Evolutionary conservation across 2,113 vertebrate genomes (phyloP).

Genomic region (Eupsittula cactorum): DNA sequence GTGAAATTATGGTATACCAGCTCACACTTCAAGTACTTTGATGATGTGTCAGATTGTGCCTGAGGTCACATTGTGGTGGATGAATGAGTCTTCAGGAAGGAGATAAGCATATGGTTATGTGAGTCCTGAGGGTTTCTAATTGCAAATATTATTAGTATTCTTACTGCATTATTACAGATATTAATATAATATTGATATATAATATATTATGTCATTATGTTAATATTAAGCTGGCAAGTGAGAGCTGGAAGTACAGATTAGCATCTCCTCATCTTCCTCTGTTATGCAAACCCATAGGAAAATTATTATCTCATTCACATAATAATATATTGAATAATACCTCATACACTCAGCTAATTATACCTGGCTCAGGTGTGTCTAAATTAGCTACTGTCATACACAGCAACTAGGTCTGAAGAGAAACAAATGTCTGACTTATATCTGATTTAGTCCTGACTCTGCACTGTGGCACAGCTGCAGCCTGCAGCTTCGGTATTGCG

Average conservation of each 20-base stretch:
- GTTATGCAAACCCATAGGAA: not conserved
- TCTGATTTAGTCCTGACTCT: not conserved
- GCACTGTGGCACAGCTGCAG: not conserved
- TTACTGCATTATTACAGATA: not conserved
- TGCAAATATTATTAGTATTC: not conserved
- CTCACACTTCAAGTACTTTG: not conserved
- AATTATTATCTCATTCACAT: conserved; percentile 8
- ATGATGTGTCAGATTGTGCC: not conserved
- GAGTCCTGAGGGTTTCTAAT: not conserved
- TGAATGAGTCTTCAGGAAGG: not conserved
- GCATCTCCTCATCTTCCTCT: not conserved
- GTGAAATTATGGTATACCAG: not conserved
- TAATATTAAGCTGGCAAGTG: not conserved
- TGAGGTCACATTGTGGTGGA: not conserved
- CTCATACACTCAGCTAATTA: conserved; percentile 5
- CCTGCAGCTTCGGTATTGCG: accelerated
- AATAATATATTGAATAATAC: conserved; percentile 24
- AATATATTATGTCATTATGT: not conserved
- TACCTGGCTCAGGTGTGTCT: not conserved
- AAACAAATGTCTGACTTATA: not conserved
- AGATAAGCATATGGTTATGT: accelerated
- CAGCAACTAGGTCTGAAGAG: not conserved
- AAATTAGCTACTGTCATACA: not conserved
- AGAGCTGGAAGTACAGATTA: not conserved
- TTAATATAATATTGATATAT: not conserved